A percentile compares a stretch with the other conserved stretches of the same genome.
Conservation (phyloP, 2,113 vertebrate species). For the Neomonachus schauinslandi region DNA sequence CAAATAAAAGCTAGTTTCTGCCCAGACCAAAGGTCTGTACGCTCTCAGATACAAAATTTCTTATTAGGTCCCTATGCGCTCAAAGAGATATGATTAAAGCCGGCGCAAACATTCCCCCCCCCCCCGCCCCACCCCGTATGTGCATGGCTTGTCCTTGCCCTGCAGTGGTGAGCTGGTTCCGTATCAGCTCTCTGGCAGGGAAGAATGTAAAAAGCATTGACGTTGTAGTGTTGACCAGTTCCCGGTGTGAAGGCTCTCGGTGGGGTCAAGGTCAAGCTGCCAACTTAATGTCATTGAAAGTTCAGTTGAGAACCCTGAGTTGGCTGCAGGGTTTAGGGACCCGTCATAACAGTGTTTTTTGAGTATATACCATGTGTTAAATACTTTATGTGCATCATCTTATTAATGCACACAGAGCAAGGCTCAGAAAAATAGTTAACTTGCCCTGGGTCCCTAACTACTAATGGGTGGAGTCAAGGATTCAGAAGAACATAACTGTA, state of each 20-base stretch:
- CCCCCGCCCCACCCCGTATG: neutral
- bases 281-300: neutral
- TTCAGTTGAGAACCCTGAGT: neutral
- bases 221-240: fast-evolving
- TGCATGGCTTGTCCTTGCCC: neutral
- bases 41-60: neutral
- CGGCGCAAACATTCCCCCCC: neutral
- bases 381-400: neutral
- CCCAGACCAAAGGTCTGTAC: neutral
- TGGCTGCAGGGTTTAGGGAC: neutral
- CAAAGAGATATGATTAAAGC: neutral
- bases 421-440: neutral
- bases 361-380: too few species aligned
- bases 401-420: too few species aligned
- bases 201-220: neutral
- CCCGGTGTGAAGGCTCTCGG: neutral
- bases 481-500: neutral
- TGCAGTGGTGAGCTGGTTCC: neutral
- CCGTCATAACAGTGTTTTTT: fast-evolving
- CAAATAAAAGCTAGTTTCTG: neutral
- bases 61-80: neutral
- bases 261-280: neutral
- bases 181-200: too few species aligned
- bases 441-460: neutral
- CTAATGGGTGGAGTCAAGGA: neutral